phyloP scores from a whole-genome alignment of 2,797 vertebrate genomes.

The Enteromius thamalakanensis region DNA sequence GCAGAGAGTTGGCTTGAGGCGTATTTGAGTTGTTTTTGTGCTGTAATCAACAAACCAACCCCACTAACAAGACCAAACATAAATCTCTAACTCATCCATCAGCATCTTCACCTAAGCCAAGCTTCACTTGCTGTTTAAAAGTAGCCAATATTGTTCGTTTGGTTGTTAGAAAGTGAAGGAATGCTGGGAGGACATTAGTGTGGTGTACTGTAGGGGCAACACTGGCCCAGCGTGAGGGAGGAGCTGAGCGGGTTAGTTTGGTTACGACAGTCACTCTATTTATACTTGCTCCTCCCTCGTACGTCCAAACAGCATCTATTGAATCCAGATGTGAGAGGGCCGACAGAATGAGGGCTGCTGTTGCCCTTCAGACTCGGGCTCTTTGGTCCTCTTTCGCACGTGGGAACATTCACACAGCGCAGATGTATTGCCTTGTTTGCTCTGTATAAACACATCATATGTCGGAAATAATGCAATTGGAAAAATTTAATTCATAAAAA shows the following conservation, averaged over 20 bases:
- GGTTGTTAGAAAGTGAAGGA: constrained; percentile 26
- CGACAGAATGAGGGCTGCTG: constrained; percentile 52
- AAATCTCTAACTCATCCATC: constrained; percentile 18
- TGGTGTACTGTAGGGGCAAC: constrained; percentile 5
- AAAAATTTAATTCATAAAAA: no score
- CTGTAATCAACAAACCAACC: constrained; percentile 24
- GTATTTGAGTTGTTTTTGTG: not conserved
- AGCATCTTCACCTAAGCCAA: constrained; percentile 13
- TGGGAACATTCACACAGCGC: constrained; percentile 31
- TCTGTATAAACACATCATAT: constrained; percentile 34
- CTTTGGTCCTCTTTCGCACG: constrained; percentile 8
- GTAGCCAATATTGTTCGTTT: constrained; percentile 26
- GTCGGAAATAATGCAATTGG: not conserved
- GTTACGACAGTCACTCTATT: constrained; percentile 76
- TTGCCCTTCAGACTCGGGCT: constrained; percentile 21
- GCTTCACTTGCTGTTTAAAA: constrained; percentile 25
- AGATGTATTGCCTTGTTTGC: constrained; percentile 52
- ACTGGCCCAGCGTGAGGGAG: constrained; percentile 56
- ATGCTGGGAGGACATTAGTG: constrained; percentile 17
- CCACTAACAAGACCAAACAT: constrained; percentile 32
- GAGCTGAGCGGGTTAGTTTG: constrained; percentile 67
- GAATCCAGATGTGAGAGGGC: constrained; percentile 78
- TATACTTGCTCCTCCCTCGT: constrained; percentile 73
- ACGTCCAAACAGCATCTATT: constrained; percentile 74
- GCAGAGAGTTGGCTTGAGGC: not conserved